phyloP scores from a whole-genome alignment of 2,888 invertebrate genomes.

The Rosalia funebris region DNA sequence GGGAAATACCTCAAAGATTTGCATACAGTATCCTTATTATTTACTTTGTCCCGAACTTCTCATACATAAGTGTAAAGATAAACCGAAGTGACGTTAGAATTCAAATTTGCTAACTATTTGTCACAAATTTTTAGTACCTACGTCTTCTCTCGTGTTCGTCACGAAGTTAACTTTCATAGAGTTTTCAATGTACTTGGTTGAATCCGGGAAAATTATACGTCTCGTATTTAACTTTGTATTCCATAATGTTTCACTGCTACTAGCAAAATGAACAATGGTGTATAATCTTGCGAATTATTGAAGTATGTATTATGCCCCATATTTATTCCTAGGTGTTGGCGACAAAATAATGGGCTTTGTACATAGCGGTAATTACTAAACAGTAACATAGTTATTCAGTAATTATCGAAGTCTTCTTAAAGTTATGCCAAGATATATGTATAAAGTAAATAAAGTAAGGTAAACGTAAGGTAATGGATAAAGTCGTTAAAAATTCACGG shows the following conservation, averaged over 20 bases:
- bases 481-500: background rate
- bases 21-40: too few species aligned
- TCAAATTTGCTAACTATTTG: conserved; percentile 1
- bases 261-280: background rate
- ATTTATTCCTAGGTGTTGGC: background rate
- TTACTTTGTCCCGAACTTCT: too few species aligned
- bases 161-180: background rate
- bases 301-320: background rate
- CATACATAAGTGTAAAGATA: too few species aligned
- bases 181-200: background rate
- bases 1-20: background rate
- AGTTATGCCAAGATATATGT: too few species aligned
- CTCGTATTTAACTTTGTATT: conserved; percentile 12
- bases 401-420: too few species aligned
- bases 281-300: background rate
- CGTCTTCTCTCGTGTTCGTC: background rate
- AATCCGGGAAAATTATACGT: background rate
- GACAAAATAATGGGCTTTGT: too few species aligned
- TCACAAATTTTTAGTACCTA: background rate
- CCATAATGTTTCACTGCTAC: conserved; percentile 1
- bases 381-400: too few species aligned
- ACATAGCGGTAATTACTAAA: too few species aligned
- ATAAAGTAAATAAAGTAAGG: conserved; percentile 12
- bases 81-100: background rate
- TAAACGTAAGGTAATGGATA: background rate